Evolutionary conservation across 2,113 vertebrate genomes (phyloP).

Genomic region (Heterochromis multidens): DNA sequence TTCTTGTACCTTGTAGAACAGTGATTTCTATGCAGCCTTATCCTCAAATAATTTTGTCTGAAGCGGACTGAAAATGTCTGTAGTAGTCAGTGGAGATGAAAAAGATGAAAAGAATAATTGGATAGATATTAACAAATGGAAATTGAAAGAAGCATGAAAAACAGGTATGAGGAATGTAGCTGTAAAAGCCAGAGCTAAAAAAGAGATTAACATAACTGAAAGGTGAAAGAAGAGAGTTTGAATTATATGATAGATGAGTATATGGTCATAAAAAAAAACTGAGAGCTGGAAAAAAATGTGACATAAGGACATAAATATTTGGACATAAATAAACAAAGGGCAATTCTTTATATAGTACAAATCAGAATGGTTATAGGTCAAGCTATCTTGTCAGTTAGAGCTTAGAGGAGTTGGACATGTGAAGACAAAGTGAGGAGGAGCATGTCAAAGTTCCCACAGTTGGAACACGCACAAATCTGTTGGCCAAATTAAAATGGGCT

Average conservation of each 20-base stretch:
- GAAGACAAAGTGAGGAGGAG: not conserved
- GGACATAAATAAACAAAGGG: not conserved
- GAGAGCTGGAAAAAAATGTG: not conserved
- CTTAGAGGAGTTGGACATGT: not conserved
- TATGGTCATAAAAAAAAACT: accelerated
- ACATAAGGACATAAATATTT: not conserved
- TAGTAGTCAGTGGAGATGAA: no score
- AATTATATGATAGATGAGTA: not conserved
- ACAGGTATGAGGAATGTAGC: accelerated
- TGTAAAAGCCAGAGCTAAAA: not conserved
- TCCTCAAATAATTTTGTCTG: not conserved
- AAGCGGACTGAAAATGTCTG: not conserved
- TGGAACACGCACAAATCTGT: not conserved
- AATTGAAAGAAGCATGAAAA: not conserved
- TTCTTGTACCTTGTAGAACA: not conserved
- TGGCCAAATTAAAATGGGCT: not conserved
- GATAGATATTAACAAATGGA: not conserved
- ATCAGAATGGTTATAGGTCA: not conserved
- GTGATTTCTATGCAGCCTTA: not conserved
- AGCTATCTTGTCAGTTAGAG: not conserved
- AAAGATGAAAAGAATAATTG: no score
- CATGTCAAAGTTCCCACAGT: not conserved
- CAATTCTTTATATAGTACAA: not conserved
- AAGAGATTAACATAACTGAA: not conserved
- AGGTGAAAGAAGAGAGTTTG: not conserved